Evolutionary conservation across 2,113 vertebrate species (phyloP), one percentile per base, ranked within the genome.

Genomic region (Mormoops blainvillei): DNA sequence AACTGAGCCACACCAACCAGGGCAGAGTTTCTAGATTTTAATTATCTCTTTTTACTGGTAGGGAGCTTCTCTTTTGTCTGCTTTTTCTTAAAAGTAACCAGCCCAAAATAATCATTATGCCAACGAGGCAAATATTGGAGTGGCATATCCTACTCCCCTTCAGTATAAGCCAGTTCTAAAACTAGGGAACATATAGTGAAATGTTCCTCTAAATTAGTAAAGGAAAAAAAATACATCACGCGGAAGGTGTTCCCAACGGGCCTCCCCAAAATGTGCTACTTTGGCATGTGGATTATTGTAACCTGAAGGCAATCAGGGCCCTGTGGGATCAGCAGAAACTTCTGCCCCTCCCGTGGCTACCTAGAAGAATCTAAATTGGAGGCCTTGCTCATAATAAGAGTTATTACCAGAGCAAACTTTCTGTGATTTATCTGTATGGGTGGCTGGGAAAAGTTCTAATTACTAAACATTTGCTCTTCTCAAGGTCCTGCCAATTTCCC

Each of bases 81-180:
- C 56, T 61, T 36, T 67, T 89, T 67, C 58, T 76, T 58, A 74
- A 88, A 48, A 61, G 15, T 28, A 65, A 89, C 6, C 43, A 65
- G 33, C 54, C 18, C 73, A 20, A 76, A 63, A 78, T 65, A 91
- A 91, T 36, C 31, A 11, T n/a, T 41, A 70, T 28, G 63, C 31
- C 31, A n/a, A 81, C 58, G 15, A 70, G 36, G 22, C 22, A 71
- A 45, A 82, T 71, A 61, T 71, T 36, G 16, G 11, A 68, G 41
- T 48, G 52, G 50, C 65, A 91, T 36, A 71, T 38, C n/a, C 28
- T 82, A 38, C 11, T 61, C 18, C 24, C 24, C 22, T 71, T 81
- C 31, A 58, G 31, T 45, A 95, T 97, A 65, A 80, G 56, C 22
- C 96, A 71, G 87, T 82, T 98, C 97, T 98, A 98, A 98, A 96